phyloP scores from a whole-genome alignment of 2,113 vertebrate species.

The Alosa alosa region DNA sequence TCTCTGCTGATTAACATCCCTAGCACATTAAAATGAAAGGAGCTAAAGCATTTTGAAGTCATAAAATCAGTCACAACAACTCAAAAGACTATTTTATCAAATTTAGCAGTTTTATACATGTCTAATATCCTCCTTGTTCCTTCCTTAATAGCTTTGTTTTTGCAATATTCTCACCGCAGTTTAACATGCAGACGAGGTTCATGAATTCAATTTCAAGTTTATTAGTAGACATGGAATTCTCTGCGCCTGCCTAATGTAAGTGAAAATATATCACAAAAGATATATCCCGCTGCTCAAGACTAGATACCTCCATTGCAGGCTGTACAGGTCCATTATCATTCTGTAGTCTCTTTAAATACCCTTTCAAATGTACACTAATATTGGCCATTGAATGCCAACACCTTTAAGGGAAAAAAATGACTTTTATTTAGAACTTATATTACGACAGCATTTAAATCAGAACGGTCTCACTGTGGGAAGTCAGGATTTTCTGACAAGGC shows the following conservation, averaged over 20 bases:
- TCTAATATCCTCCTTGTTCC: slow-evolving; percentile 73
- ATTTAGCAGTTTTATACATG: slow-evolving; percentile 73
- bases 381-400: neutral
- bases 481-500: neutral
- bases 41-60: slow-evolving; percentile 68
- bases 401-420: neutral
- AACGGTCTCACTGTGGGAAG: neutral
- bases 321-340: neutral
- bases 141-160: slow-evolving; percentile 73
- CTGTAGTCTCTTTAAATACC: neutral
- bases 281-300: slow-evolving; percentile 29
- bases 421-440: neutral
- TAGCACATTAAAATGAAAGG: slow-evolving; percentile 67
- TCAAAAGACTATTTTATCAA: slow-evolving; percentile 63
- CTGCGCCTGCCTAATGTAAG: slow-evolving; percentile 24
- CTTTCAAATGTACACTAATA: neutral
- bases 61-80: slow-evolving; percentile 69
- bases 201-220: slow-evolving; percentile 78
- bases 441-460: neutral
- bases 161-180: slow-evolving; percentile 58
- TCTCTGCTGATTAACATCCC: slow-evolving; percentile 70
- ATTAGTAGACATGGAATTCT: slow-evolving; percentile 53
- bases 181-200: slow-evolving; percentile 61
- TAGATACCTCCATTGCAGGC: slow-evolving; percentile 14
- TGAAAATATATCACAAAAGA: slow-evolving; percentile 19